Base-by-base conservation (phyloP, 1,140 invertebrate genomes). In the Neomicropteryx cornuta region DNA sequence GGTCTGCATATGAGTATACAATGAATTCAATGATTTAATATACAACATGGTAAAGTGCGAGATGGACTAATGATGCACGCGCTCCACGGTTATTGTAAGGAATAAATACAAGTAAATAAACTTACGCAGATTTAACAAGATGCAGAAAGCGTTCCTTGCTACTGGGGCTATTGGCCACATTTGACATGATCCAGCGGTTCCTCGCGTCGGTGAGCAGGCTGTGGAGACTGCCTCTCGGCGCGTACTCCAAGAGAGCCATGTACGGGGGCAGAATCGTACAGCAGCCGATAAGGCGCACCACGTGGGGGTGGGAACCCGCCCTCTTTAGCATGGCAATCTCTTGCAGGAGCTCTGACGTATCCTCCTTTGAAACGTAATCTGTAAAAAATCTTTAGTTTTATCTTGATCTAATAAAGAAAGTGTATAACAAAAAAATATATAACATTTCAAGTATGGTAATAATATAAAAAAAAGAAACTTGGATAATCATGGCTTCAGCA, bases 321-420 rank as follows among this genome's bases (percentile, higher is more conserved):
- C 72, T 71, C 57, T 87, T 89, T 60, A 90, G 73, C 58, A 86
- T 83, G 16, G 71, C 62, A 5, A 93, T 84, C 64, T 92, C 87
- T 1, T 73, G 65, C 4, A 87, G 56, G 47, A 90, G 76, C 45
- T 83, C 76, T 13, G 70, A 66, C 3, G 71, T 61, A 43, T 76
- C 74, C 46, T 83, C 77, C 1, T 60, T 47, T 5, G 70, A 55
- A 1, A 71, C 69, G 31, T 64, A 52, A 19, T 66, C 70, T 66
- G 51, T 30, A 31, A 34, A 45, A 37, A 29, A 35, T 11, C 14
- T 32, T 8, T 16, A 32, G 16, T 16, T 11, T 32, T 32, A 27
- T 8, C n/a, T 27, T 27, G 23, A 6, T 8, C 23, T 27, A 51
- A 44, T 11, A 20, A 37, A 28, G 27, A 31, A 33, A 31, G 37